phyloP scores from a whole-genome alignment of 2,888 invertebrate genomes.

The Agriopis leucophaearia region DNA sequence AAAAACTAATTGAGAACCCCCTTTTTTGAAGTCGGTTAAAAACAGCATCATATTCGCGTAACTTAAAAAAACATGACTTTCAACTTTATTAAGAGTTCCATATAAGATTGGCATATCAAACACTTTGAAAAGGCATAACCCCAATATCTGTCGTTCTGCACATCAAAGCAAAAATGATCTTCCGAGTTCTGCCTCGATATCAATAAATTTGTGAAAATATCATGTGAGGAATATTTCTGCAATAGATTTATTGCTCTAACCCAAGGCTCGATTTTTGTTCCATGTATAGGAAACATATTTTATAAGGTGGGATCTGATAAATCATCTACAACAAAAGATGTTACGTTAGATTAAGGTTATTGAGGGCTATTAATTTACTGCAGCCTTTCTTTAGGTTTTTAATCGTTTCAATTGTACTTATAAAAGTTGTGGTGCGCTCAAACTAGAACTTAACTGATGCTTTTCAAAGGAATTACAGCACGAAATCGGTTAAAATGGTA shows the following conservation, averaged over 20 bases:
- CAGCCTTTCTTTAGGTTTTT: not conserved
- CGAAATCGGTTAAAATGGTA: too few species aligned
- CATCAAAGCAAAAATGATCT: conserved; percentile 11
- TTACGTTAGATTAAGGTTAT: conserved; percentile 13
- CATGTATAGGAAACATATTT: conserved; percentile 21
- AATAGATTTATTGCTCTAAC: conserved; percentile 20
- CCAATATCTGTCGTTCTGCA: conserved; percentile 1
- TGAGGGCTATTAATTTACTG: conserved; percentile 10
- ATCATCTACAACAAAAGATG: conserved; percentile 24
- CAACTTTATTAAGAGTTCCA: not conserved
- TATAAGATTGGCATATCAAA: not conserved
- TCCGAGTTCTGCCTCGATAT: not conserved
- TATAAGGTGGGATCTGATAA: conserved; percentile 28
- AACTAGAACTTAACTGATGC: not conserved
- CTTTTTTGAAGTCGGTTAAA: too few species aligned
- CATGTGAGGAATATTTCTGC: conserved; percentile 22
- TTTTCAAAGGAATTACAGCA: not conserved
- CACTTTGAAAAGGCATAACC: not conserved
- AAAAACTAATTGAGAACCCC: too few species aligned
- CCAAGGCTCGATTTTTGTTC: conserved; percentile 13
- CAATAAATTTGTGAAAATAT: conserved; percentile 18
- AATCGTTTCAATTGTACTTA: not conserved
- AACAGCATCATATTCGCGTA: not conserved
- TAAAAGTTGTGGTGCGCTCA: not conserved
- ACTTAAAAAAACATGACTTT: not conserved